Base-by-base conservation (phyloP, 2,888 invertebrate species). In the Trachelus troglodyta region DNA sequence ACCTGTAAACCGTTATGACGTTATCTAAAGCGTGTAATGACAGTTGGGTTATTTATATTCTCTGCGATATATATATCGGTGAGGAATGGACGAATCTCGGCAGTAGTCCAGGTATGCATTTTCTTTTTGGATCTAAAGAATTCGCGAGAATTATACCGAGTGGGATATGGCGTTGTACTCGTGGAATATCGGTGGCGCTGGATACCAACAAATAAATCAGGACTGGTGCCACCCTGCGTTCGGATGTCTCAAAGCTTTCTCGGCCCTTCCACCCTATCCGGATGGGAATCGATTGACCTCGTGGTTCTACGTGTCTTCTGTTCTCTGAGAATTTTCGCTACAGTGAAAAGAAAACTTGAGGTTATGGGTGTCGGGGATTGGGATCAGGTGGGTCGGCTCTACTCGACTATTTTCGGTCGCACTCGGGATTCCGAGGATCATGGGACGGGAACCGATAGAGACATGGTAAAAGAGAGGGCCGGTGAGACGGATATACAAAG, bases 391-490 rank as follows among this genome's bases (percentile, higher is more conserved):
- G 56, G 56, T 56, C 56, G 56, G 56, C 56, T 23, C 9, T 56
- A 23, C 56, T 56, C 56, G 56, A 9, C 56, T 56, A 56, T 56
- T 9, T 2, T 23, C 56, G 56, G 56, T 56, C 56, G 0, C 23
- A 23, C 2, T 56, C 56, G 56, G 56, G 56, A 23, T 23, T 56
- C 56, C 79, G 69, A 73, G 71, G 76, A 56, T 37, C 75, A 56
- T 73, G 71, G 75, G 33, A 35, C 31, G 75, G 69, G n/a, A 31
- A 31, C 37, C 15, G 37, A 56, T 35, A n/a, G 74, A 76, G 75
- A 80, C 75, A 69, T 35, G 78, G 79, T 79, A 80, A 79, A 80
- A 78, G 76, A 80, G 79, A 75, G 79, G 79, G 75, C 75, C 71
- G 79, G 73, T 33, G 31, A 71, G 68, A 56, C 23, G 56, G 56